Evolutionary conservation across 2,797 vertebrate species (phyloP).

Genomic region (Vespertilio murinus): DNA sequence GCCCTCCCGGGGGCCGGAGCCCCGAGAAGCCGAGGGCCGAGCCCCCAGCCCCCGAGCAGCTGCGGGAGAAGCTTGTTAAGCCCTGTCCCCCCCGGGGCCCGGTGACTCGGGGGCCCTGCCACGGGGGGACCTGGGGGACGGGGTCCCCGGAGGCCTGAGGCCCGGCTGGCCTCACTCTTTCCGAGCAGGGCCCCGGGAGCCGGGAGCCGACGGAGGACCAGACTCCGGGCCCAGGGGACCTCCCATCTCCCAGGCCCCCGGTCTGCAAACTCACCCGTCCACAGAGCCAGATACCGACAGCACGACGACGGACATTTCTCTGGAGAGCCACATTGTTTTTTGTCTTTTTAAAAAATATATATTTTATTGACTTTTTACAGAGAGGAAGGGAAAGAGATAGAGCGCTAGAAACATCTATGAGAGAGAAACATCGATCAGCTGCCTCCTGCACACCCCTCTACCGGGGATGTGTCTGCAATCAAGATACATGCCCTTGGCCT

Average conservation of each 20-base stretch:
- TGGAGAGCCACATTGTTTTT: too few species aligned
- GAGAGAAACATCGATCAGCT: too few species aligned
- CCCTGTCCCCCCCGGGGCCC: background rate
- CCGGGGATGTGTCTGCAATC: too few species aligned
- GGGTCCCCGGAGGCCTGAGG: background rate
- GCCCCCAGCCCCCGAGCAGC: conserved; percentile 68
- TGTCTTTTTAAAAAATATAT: too few species aligned
- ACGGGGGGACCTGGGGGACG: rapidly evolving
- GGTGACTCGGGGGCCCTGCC: background rate
- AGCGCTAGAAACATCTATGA: too few species aligned
- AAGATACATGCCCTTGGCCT: too few species aligned
- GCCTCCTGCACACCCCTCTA: too few species aligned
- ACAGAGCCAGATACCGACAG: too few species aligned
- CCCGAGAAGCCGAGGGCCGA: conserved; percentile 62
- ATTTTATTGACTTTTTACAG: too few species aligned
- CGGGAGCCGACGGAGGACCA: background rate
- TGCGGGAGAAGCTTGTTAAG: conserved; percentile 53
- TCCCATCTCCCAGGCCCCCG: background rate
- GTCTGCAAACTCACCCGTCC: too few species aligned
- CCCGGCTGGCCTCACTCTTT: conserved; percentile 56
- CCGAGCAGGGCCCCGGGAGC: conserved; percentile 10
- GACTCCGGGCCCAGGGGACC: background rate
- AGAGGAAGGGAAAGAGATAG: too few species aligned
- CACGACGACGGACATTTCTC: too few species aligned
- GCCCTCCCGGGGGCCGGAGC: background rate